Base-by-base conservation (phyloP, 2,797 vertebrate genomes). In the Sebastes kiyomatsui region DNA sequence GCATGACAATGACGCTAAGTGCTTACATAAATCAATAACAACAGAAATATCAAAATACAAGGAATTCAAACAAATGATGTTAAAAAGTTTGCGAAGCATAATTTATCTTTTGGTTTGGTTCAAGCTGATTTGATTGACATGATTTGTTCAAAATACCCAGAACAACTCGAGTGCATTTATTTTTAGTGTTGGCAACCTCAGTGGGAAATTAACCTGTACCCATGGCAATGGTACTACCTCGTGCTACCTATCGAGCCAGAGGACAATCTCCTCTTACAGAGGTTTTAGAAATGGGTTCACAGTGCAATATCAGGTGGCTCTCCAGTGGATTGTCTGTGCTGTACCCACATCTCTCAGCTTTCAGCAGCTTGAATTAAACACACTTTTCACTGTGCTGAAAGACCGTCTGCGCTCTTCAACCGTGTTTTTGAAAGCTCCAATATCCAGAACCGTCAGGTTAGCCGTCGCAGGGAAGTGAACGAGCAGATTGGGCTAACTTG, bases 321-420 rank as follows among this genome's bases (percentile, higher is more conserved):
- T 46, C 42, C 42, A 46, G 61, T 79, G 70, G 61, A 38, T 83
- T 77, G 56, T 14, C 56, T 64, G 60, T 32, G 65, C 75, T 77
- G 33, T 49, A 49, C n/a, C 4, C 76, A 76, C 75, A 72, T 86
- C 75, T 66, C 78, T 87, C 79, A 87, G 64, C 62, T 71, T 75
- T 77, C 74, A 74, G 56, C 72, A 74, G 27, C 77, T 55, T 70
- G 69, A 81, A 76, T 88, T 82, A 85, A 90, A 85, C 52, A n/a
- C 60, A 69, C 71, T 74, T 78, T 66, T 83, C 73, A 69, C 55
- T 49, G 73, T 52, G 59, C 52, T 52, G 68, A 78, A 67, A 3
- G n/a, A 60, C 80, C 56, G 77, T 69, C 84, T 33, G 33, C 67
- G 11, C 61, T 59, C 42, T 28, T 70, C 30, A 66, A 0, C 69